Evolutionary conservation across 2,888 invertebrate species (phyloP).

Genomic region (Melieria picta): DNA sequence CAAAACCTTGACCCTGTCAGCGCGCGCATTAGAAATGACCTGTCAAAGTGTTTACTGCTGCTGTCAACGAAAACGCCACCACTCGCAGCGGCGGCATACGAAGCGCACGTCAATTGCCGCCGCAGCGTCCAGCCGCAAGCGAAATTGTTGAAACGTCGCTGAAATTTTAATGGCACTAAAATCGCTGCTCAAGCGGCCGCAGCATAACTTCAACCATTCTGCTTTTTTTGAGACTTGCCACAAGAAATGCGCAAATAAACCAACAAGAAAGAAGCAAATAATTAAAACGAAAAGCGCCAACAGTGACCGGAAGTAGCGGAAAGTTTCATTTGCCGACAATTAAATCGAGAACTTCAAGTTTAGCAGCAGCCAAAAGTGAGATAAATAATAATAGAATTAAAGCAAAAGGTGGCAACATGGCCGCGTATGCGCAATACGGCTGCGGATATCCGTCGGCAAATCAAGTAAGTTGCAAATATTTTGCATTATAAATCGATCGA

Average conservation of each 20-base stretch:
- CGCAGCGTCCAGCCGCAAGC: neutral
- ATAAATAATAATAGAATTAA: neutral
- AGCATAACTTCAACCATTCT: neutral
- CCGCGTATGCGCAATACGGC: constrained; percentile 44
- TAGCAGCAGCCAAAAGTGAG: neutral
- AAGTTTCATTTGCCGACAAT: neutral
- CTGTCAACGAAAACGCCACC: neutral
- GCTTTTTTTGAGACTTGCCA: neutral
- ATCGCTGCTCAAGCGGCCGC: no score
- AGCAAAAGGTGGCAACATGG: constrained; percentile 35
- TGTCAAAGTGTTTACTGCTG: constrained; percentile 28
- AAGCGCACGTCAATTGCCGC: no score
- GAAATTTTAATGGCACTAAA: neutral
- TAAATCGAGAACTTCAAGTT: constrained; percentile 6
- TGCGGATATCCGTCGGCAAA: constrained; percentile 48
- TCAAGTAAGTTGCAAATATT: constrained; percentile 38
- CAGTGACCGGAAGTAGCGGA: neutral
- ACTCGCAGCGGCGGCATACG: no score
- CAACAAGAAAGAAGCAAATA: neutral
- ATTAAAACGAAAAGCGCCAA: no score
- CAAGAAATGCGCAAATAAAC: neutral
- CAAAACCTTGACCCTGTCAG: constrained; percentile 30
- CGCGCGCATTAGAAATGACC: constrained; percentile 13
- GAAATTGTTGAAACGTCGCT: constrained; percentile 12
- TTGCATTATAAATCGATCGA: neutral